phyloP scores from a whole-genome alignment of 2,888 invertebrate species.

The Leptothorax acervorum region DNA sequence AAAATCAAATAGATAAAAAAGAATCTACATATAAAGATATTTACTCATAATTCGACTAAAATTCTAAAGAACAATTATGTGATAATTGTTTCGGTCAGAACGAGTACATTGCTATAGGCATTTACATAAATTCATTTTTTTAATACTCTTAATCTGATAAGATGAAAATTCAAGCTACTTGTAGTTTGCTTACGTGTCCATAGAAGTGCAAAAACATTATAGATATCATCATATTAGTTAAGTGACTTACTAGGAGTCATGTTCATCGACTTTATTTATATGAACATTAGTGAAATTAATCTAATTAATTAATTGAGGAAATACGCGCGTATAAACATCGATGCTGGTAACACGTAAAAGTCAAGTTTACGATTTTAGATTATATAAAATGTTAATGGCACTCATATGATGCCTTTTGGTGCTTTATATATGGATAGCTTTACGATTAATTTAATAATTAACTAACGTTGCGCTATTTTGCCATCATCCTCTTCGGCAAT shows the following conservation, averaged over 20 bases:
- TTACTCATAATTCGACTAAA: not conserved
- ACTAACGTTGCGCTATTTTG: slow-evolving; percentile 40
- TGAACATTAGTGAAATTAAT: slow-evolving; percentile 8
- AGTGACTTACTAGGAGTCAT: not conserved
- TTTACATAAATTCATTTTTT: slow-evolving; percentile 17
- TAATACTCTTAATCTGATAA: slow-evolving; percentile 25
- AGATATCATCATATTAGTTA: slow-evolving; percentile 1
- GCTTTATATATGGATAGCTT: not conserved
- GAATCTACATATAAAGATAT: not conserved
- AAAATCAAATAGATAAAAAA: not conserved
- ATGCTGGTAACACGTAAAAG: slow-evolving; percentile 3
- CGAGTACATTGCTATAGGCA: not conserved
- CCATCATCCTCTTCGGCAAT: slow-evolving; percentile 37
- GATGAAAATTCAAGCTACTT: slow-evolving; percentile 32
- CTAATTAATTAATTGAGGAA: slow-evolving; percentile 5
- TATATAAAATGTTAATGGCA: not conserved
- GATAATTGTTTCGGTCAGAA: not conserved
- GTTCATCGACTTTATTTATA: not conserved
- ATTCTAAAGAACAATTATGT: not conserved
- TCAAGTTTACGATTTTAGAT: not conserved
- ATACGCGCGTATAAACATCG: not conserved
- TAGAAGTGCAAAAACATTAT: slow-evolving; percentile 26
- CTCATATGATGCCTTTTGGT: not conserved
- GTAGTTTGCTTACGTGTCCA: slow-evolving; percentile 22
- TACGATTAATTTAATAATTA: not conserved